A percentile compares a stretch with the other conserved stretches of the same genome.
These are phyloP conservation scores for Carcharodon carcharias DNA, from an alignment of 2,797 vertebrate genomes.

Conservation along the genomic window DNA sequence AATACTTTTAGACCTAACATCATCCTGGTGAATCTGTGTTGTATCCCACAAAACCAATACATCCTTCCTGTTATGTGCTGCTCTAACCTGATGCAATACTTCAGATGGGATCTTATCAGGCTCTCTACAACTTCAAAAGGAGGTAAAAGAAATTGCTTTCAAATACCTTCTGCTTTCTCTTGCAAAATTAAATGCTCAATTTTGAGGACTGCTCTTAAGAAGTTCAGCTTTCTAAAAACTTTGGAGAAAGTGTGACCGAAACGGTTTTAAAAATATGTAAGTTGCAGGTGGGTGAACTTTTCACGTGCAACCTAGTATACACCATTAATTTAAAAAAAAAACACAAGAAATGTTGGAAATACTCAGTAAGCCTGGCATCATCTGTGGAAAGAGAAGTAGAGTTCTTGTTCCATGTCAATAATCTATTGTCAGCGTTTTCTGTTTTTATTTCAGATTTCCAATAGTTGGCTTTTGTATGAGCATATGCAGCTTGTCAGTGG, in stretches of 20 bases:
- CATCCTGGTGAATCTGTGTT: not conserved
- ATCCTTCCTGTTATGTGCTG: not conserved
- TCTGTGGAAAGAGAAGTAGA: not conserved
- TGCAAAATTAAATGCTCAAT: not conserved
- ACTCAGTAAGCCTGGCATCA: not conserved
- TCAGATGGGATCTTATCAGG: not conserved
- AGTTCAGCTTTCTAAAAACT: not conserved
- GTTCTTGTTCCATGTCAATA: not conserved
- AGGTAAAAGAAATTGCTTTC: not conserved
- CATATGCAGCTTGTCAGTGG: not conserved
- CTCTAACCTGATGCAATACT: not conserved
- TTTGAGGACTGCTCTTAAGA: not conserved
- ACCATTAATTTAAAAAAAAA: not conserved
- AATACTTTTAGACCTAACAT: not conserved
- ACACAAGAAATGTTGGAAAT: not conserved
- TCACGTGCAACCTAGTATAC: not conserved
- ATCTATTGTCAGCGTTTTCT: not conserved
- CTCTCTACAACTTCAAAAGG: not conserved
- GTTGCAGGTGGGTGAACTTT: not conserved
- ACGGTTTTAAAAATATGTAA: not conserved
- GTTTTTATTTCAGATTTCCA: not conserved
- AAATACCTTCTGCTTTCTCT: not conserved
- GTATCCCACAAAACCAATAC: not conserved
- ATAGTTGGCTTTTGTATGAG: not conserved
- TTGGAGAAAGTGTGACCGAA: not conserved